Conservation (phyloP, 2,888 invertebrate species). For the Serripes groenlandicus region DNA sequence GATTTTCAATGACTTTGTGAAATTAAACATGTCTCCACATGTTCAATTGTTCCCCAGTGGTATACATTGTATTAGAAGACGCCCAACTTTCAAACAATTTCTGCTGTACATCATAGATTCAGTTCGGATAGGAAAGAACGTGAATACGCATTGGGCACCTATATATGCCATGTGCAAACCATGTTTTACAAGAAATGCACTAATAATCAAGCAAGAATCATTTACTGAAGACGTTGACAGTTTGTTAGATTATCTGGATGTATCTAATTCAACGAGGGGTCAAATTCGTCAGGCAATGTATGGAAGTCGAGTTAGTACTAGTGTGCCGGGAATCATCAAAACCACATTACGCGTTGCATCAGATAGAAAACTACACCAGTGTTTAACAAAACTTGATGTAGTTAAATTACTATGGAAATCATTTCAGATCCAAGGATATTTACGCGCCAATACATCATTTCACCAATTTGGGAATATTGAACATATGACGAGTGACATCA, state of each 20-base stretch:
- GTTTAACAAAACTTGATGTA: no score
- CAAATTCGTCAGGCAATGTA: no score
- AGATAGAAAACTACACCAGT: no score
- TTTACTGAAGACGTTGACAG: background rate
- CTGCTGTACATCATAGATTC: background rate
- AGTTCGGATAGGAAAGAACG: background rate
- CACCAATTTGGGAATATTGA: no score
- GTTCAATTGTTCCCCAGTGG: background rate
- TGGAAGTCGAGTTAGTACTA: no score
- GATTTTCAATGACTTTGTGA: background rate
- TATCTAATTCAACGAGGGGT: background rate
- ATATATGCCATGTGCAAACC: constrained; percentile 7
- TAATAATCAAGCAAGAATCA: background rate
- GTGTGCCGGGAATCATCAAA: no score
- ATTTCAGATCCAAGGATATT: no score
- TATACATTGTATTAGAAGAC: no score
- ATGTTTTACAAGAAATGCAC: background rate
- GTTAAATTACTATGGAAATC: no score
- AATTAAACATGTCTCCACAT: background rate
- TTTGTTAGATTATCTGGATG: background rate
- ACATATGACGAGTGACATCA: no score
- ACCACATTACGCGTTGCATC: no score
- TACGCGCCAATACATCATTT: no score
- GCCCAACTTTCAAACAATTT: background rate
- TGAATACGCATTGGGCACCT: constrained; percentile 10